Evolutionary conservation across 2,797 vertebrate species (phyloP), one percentile per base, ranked within the genome.

Genomic region (Hirundo rustica): DNA sequence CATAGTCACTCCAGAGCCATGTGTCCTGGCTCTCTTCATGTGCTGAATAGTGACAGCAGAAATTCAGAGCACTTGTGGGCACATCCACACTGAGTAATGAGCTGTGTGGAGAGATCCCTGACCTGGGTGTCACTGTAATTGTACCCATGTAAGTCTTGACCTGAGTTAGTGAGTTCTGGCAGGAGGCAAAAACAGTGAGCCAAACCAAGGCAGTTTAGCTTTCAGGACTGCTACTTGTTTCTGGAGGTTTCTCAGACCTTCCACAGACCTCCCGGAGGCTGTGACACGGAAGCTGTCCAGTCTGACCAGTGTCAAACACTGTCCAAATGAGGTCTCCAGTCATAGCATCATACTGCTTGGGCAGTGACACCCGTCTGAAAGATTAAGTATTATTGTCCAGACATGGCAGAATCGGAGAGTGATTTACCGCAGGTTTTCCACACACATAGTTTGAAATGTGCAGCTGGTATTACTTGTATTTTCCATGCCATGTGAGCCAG

Each of bases 401-500:
- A n/a, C 45, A 21, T 0, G 2, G 67, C 71, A 82, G n/a, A 84
- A 66, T 47, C 6, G 0, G 9, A 54, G 32, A 1, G 1, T 64
- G 62, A 77, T 95, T 91, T 94, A 81, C 70, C 20, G 5, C 55
- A 40, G 78, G 16, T 29, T 89, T 95, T 87, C 86, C 67, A 61
- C 71, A 55, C 15, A 2, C 9, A 2, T 16, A 34, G 65, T 68
- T 84, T 60, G 85, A 94, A 93, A 82, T 61, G 45, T 84, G 83
- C 85, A 96, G 70, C 88, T 74, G 77, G 19, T 82, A 21, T 64
- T 66, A 78, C 44, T 92, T 92, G 29, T 85, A 75, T 72, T 95
- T 93, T 94, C 89, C 86, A 47, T 32, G 10, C 77, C 61, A 19
- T 2, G 5, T 70, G 65, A 71, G 45, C 27, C 58, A 70, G 65